A percentile compares a stretch with the other conserved stretches of the same genome.
These are phyloP conservation scores for Tetramorium parvispinum DNA, from an alignment of 1,140 invertebrate genomes.

Conservation along the genomic window DNA sequence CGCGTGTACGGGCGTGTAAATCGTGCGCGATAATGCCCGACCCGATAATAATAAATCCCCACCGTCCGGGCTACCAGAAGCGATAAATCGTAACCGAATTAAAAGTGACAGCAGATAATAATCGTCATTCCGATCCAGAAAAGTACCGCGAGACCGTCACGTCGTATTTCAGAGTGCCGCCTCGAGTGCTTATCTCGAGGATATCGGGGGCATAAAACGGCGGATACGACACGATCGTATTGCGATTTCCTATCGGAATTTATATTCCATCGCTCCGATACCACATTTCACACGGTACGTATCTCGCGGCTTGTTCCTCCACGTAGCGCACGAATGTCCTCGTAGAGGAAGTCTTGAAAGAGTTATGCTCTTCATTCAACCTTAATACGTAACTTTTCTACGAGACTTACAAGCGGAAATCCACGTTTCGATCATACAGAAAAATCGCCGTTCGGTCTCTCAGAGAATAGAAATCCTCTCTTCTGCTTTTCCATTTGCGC, in stretches of 20 bases:
- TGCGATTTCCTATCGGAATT: conserved; percentile 57
- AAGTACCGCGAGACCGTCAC: conserved; percentile 1
- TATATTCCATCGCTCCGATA: conserved; percentile 51
- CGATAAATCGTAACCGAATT: conserved; percentile 47
- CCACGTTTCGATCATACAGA: conserved; percentile 20
- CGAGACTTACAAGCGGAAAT: conserved; percentile 31
- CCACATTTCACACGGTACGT: conserved; percentile 35
- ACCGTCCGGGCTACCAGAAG: background rate
- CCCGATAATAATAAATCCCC: conserved; percentile 44
- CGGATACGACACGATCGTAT: conserved; percentile 49
- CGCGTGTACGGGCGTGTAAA: conserved; percentile 64
- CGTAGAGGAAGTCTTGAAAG: conserved; percentile 33
- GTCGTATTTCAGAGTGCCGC: conserved; percentile 33
- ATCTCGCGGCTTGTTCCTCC: conserved; percentile 24
- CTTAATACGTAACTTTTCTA: conserved; percentile 45
- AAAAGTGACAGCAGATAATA: conserved; percentile 47
- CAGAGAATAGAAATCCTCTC: background rate
- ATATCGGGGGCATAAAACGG: conserved; percentile 43
- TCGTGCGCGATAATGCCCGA: conserved; percentile 52
- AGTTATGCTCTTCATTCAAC: conserved; percentile 47
- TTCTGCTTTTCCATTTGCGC: background rate
- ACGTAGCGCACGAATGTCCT: background rate
- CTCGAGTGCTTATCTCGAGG: conserved; percentile 38
- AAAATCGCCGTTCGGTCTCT: conserved; percentile 29
- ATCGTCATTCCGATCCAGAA: conserved; percentile 22